phyloP scores from a whole-genome alignment of 2,888 invertebrate genomes.

The Thecocarcelia acutangulata region DNA sequence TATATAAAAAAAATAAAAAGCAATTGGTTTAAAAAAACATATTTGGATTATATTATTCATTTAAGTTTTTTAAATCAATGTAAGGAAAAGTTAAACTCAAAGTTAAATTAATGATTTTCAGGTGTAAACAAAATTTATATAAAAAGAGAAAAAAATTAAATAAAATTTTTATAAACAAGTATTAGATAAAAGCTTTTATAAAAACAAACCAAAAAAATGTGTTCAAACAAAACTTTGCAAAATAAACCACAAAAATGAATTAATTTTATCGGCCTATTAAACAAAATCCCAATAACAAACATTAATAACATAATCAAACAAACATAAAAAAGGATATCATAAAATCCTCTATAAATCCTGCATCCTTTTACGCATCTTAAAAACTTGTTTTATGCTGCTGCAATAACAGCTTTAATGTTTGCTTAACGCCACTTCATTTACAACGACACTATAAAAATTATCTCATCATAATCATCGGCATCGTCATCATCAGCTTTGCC shows the following conservation, averaged over 20 bases:
- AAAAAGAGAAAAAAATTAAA: too few relatives aligned
- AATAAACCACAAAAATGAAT: background rate
- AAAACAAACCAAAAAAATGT: too few relatives aligned
- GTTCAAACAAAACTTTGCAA: too few relatives aligned
- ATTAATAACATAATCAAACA: slow-evolving; percentile 2
- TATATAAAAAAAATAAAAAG: too few relatives aligned
- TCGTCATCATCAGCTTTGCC: background rate
- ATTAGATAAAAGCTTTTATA: too few relatives aligned
- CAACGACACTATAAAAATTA: slow-evolving; percentile 39
- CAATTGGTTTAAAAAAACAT: too few relatives aligned
- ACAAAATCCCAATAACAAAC: background rate
- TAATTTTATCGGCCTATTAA: background rate
- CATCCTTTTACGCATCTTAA: slow-evolving; percentile 27
- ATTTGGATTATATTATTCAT: too few relatives aligned
- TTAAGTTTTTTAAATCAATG: too few relatives aligned
- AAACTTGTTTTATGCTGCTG: slow-evolving; percentile 16
- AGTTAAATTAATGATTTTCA: too few relatives aligned
- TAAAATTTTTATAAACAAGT: too few relatives aligned
- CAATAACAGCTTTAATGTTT: slow-evolving; percentile 34
- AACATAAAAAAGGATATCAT: slow-evolving; percentile 13
- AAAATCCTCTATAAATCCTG: slow-evolving; percentile 24
- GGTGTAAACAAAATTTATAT: too few relatives aligned
- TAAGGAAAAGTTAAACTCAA: too few relatives aligned
- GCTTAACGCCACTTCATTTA: slow-evolving; percentile 33
- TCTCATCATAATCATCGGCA: slow-evolving; percentile 25